Base-by-base conservation (phyloP, 2,888 invertebrate species). In the Protodeltote pygarga region DNA sequence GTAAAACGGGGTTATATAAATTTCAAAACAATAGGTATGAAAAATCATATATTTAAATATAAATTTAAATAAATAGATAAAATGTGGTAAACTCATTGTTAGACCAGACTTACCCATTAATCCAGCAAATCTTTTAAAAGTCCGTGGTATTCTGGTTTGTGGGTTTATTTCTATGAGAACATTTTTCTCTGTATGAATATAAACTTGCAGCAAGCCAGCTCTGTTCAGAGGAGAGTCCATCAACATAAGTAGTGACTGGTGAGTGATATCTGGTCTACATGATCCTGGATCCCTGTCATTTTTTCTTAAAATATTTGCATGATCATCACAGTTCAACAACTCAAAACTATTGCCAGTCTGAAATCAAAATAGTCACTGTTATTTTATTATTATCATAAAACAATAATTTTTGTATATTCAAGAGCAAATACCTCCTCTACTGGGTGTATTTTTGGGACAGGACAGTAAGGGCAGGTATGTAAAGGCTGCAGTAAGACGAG, bases 201-300 rank as follows among this genome's bases (percentile, higher is more conserved):
- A 98, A 1, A 99, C 98, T 94, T 99, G 99, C n/a, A 99, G 89
- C 10, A 98, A 92, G 0, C 98, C 99, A 28, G 99, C 98, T 71
- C 99, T 93, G 83, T 99, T 99, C 25, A 99, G 88, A 0, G 99
- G 99, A 52, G 98, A 98, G 83, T 99, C 99, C 92, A 99, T 95
- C 32, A 99, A 92, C 98, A 99, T 99, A 0, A 99, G 92, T 9
- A 99, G 92, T 80, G 99, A 99, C 85, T 99, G 99, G 85, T 99
- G 99, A 0, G 97, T 95, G 52, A 99, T 99, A 77, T 99, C 99
- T 0, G 99, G 99, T 17, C 99, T 93, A 75, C 97, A 98, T 1
- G 96, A 94, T 0, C 97, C 96, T 0, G 97, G 96, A 72, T 98
- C 97, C 48, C 97, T 93, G 66, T 97, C 96, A 81, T 96, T 95